Base-by-base conservation (phyloP, 2,113 vertebrate species). In the Pterocles burchelli region DNA sequence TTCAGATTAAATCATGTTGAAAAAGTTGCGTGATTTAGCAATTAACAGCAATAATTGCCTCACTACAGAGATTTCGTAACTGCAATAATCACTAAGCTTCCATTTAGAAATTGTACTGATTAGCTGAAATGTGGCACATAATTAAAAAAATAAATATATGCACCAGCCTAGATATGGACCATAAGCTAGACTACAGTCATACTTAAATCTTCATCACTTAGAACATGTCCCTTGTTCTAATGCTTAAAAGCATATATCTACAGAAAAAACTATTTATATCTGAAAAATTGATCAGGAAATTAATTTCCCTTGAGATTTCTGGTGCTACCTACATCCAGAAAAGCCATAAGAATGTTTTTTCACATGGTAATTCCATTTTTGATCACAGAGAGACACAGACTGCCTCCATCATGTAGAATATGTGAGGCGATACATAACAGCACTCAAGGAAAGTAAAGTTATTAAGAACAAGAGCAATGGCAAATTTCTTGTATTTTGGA, bases 1-100 rank as follows among this genome's bases (percentile, higher is more conserved):
- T 95, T 97, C 45, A 81, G 93, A 97, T 97, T 97, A 97, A 97
- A 96, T 93, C 68, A 76, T 96, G 90, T 96, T 97, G 96, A 95
- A 94, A 95, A 96, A 96, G 86, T 77, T 95, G 92, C 89, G 90
- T 96, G 96, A 97, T 96, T 97, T 95, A 89, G 88, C 94, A 97
- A 96, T 98, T 97, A 97, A 85, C 36, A 58, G 67, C 89, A 85
- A 59, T 96, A 97, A 97, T 97, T 96, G 95, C 78, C n/a, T 96
- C 54, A 96, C 93, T 91, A 95, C 66, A 49, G 96, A 96, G 97
- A 96, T 92, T 71, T 96, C 34, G 61, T 88, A 91, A 92, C 70
- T 94, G 89, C 58, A 72, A 43, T 88, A 95, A 86, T 85, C 7
- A 20, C 51, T 88, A 78, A 88, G 66, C 65, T 95, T 74, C 93